Conservation (phyloP, 2,888 invertebrate genomes). For the Tetrapedia diversipes region DNA sequence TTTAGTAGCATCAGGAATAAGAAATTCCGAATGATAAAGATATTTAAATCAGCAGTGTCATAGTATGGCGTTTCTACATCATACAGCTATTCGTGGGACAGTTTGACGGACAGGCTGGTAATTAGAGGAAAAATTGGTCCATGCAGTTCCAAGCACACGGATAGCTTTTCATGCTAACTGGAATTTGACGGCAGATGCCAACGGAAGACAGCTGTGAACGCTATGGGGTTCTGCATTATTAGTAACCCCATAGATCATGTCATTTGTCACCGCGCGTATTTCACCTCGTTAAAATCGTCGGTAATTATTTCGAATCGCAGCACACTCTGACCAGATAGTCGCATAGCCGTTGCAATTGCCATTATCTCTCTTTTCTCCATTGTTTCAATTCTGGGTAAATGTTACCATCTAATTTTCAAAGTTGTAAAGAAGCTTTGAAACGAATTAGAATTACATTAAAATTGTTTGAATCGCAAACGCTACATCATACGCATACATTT, state of each 20-base stretch:
- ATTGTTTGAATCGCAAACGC: no score
- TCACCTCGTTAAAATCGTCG: conserved; percentile 61
- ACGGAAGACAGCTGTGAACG: conserved; percentile 64
- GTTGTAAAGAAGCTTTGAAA: not conserved
- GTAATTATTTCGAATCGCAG: conserved; percentile 59
- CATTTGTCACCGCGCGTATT: conserved; percentile 36
- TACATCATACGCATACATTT: no score
- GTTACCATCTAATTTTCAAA: not conserved
- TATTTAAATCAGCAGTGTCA: not conserved
- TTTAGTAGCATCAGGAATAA: no score
- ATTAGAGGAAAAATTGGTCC: conserved; percentile 16
- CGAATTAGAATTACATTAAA: no score
- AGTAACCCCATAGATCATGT: conserved; percentile 51
- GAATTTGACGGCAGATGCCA: conserved; percentile 64
- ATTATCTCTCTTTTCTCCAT: not conserved
- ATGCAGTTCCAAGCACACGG: not conserved
- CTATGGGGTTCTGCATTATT: conserved; percentile 49
- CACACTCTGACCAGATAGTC: conserved; percentile 41
- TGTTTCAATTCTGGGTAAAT: no score
- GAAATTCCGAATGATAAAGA: no score
- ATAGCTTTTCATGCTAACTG: conserved; percentile 27
- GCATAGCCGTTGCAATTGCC: not conserved
- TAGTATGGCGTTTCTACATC: not conserved
- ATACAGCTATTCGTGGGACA: not conserved
- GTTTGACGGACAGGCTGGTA: not conserved